Percentiles rank a stretch among this genome's conserved stretches.
Conservation (phyloP, 2,888 invertebrate genomes). For the Pollenia amentaria region DNA sequence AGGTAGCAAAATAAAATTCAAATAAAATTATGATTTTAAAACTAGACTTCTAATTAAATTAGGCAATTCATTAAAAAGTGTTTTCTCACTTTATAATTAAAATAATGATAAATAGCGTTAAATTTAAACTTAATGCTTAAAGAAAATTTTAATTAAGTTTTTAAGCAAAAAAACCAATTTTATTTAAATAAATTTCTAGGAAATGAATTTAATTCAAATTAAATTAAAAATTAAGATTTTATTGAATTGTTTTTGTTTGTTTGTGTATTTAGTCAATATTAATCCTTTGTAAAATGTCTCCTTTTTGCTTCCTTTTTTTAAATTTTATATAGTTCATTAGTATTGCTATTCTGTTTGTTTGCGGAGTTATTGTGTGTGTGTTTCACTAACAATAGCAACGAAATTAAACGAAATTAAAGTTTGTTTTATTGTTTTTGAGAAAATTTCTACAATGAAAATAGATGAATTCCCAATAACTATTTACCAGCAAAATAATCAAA, state of each 20-base stretch:
- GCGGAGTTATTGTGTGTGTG: conserved; percentile 3
- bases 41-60: conserved; percentile 32
- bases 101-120: conserved; percentile 2
- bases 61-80: conserved; percentile 17
- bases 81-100: neutral
- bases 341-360: conserved; percentile 34
- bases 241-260: neutral
- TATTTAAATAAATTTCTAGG: conserved; percentile 11
- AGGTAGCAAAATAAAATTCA: neutral
- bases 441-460: conserved; percentile 32
- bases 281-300: neutral
- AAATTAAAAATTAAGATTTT: conserved; percentile 1
- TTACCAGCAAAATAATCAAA: conserved; percentile 46
- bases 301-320: conserved; percentile 6
- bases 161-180: neutral
- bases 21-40: conserved; percentile 13
- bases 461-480: conserved; percentile 44
- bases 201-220: conserved; percentile 1
- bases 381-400: conserved; percentile 53
- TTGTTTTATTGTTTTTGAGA: conserved; percentile 46
- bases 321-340: conserved; percentile 66
- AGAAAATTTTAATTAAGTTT: conserved; percentile 18
- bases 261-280: neutral
- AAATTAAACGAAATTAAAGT: conserved; percentile 72
- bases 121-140: conserved; percentile 10